Evolutionary conservation across 2,888 invertebrate genomes (phyloP).

Genomic region (Biston betularia): DNA sequence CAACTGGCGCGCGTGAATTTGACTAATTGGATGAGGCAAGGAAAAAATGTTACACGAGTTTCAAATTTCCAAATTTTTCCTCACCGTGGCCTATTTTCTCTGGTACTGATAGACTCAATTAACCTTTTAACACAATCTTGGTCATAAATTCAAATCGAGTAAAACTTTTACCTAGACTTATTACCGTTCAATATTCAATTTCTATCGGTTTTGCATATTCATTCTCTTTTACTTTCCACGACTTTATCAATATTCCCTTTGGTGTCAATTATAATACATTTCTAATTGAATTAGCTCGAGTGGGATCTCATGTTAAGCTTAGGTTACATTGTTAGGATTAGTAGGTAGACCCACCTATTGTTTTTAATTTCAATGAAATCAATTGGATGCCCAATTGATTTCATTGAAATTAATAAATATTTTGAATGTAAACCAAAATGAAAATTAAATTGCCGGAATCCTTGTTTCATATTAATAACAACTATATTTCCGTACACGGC

Average conservation of each 20-base stretch:
- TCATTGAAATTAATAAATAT: too few species aligned
- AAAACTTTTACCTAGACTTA: slow-evolving; percentile 48
- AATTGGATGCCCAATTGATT: too few species aligned
- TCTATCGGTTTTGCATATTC: slow-evolving; percentile 57
- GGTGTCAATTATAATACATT: slow-evolving; percentile 61
- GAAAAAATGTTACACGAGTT: not conserved
- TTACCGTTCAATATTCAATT: slow-evolving; percentile 56
- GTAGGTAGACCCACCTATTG: not conserved
- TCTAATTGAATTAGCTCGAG: slow-evolving; percentile 53
- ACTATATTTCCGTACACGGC: too few species aligned
- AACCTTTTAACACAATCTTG: slow-evolving; percentile 23
- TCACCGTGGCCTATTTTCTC: not conserved
- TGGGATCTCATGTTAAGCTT: slow-evolving; percentile 20
- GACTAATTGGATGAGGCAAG: slow-evolving; percentile 1
- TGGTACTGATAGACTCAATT: slow-evolving; percentile 26
- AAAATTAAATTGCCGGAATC: too few species aligned
- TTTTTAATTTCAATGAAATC: not conserved
- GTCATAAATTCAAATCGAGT: slow-evolving; percentile 32
- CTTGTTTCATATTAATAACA: too few species aligned
- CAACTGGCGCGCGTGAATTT: not conserved
- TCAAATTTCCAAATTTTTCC: not conserved
- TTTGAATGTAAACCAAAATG: too few species aligned
- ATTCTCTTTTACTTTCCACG: slow-evolving; percentile 50
- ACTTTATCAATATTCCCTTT: slow-evolving; percentile 37
- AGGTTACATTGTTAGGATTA: not conserved